A percentile compares a stretch with the other conserved stretches of the same genome.
Evolutionary conservation across 2,797 vertebrate genomes (phyloP).

Genomic region (Alfaro cultratus): DNA sequence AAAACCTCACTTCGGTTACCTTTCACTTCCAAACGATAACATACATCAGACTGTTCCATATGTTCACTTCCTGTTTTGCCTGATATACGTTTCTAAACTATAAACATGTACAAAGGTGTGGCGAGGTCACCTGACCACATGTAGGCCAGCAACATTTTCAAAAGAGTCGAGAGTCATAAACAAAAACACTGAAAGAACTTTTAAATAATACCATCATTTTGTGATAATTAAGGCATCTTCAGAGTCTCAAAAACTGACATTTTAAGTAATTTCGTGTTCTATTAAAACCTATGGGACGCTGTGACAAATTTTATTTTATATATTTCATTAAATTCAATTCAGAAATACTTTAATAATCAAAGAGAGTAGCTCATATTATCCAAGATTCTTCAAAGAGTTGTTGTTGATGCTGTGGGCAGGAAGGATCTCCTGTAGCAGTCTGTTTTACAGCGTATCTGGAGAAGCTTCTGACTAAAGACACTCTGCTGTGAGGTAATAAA

Average conservation of each 20-base stretch:
- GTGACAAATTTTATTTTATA: not conserved
- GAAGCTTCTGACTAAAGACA: not conserved
- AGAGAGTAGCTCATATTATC: not conserved
- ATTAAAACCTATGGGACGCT: not conserved
- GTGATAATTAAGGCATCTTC: not conserved
- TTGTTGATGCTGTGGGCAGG: not conserved
- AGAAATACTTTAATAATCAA: not conserved
- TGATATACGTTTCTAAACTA: not conserved
- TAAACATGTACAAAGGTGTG: not conserved
- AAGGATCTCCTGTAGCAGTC: not conserved
- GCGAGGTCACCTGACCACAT: conserved; percentile 5
- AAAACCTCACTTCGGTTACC: not conserved
- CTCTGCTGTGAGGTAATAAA: too few species aligned
- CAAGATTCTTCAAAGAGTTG: not conserved
- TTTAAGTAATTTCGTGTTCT: not conserved
- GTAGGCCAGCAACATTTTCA: not conserved
- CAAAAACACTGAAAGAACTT: not conserved
- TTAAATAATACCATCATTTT: not conserved
- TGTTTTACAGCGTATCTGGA: not conserved
- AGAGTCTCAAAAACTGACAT: not conserved
- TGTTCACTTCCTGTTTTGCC: not conserved
- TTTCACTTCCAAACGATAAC: not conserved
- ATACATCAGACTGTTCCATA: not conserved
- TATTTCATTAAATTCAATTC: not conserved
- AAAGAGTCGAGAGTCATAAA: not conserved